A percentile compares a stretch with the other conserved stretches of the same genome.
Conservation (phyloP, 2,888 invertebrate genomes). For the Cephus spinipes region DNA sequence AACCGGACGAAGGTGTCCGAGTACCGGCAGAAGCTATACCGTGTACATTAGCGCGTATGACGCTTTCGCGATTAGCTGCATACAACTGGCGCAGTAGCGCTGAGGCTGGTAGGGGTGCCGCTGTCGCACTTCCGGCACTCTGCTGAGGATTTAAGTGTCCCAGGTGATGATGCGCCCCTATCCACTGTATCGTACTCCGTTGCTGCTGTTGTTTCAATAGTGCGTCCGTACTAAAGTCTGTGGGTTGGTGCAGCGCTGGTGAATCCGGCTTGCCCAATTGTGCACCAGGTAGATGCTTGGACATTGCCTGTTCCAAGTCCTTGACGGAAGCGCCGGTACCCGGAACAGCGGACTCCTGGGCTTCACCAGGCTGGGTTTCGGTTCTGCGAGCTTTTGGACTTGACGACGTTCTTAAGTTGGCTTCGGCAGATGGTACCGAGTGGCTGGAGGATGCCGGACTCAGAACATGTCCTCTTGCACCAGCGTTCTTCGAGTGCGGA, state of each 20-base stretch:
- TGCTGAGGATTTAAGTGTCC: constrained; percentile 73
- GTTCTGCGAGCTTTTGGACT: constrained; percentile 59
- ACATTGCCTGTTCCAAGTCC: constrained; percentile 96
- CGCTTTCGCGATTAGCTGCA: constrained; percentile 90
- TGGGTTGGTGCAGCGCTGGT: constrained; percentile 77
- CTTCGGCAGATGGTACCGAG: constrained; percentile 68
- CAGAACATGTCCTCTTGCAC: constrained; percentile 67
- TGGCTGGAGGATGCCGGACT: constrained; percentile 75
- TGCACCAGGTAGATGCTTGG: constrained; percentile 84
- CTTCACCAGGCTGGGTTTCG: constrained; percentile 40
- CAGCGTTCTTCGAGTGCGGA: constrained; percentile 64
- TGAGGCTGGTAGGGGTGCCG: constrained; percentile 82
- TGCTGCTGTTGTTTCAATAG: constrained; percentile 84
- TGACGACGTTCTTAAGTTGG: constrained; percentile 52
- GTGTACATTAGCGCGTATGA: constrained; percentile 88
- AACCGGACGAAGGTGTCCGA: constrained; percentile 48
- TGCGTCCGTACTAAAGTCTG: constrained; percentile 90
- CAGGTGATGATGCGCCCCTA: constrained; percentile 81
- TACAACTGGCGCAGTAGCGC: constrained; percentile 90
- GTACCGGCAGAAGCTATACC: constrained; percentile 69
- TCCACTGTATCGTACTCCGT: constrained; percentile 91
- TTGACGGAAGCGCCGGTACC: constrained; percentile 78
- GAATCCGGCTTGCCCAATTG: constrained; percentile 68
- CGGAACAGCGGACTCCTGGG: constrained; percentile 56
- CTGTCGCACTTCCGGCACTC: constrained; percentile 68